These are phyloP conservation scores for Sitta europaea DNA, from an alignment of 2,113 vertebrate species.

Conservation along the genomic window DNA sequence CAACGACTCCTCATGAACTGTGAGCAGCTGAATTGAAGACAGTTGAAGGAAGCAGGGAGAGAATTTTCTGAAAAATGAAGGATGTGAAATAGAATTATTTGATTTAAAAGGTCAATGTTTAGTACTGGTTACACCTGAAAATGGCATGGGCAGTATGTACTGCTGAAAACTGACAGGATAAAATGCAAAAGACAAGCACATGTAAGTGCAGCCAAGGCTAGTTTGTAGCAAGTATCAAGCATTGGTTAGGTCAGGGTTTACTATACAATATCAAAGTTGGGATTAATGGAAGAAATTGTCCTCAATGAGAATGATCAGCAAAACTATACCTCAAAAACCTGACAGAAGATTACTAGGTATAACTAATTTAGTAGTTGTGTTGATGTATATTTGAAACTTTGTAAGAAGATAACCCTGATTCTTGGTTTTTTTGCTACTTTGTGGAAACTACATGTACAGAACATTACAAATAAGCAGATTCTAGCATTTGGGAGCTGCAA, in stretches of 20 bases:
- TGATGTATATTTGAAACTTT: background rate
- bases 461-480: background rate
- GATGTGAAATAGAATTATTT: background rate
- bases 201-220: background rate
- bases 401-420: background rate
- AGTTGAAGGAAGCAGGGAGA: background rate
- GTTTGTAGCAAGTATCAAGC: background rate
- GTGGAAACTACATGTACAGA: background rate
- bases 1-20: background rate
- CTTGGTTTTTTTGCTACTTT: background rate
- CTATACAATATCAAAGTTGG: background rate
- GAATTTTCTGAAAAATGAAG: background rate
- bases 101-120: background rate
- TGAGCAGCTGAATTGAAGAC: background rate
- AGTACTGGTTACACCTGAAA: background rate
- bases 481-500: background rate
- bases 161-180: background rate
- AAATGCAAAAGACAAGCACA: background rate
- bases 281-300: background rate
- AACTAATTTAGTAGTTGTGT: background rate
- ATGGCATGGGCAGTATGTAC: background rate
- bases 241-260: background rate
- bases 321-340: background rate
- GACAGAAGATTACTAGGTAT: background rate
- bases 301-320: background rate